A percentile compares a stretch with the other conserved stretches of the same genome.
phyloP scores from a whole-genome alignment of 2,888 invertebrate genomes.

The Pherbina coryleti region DNA sequence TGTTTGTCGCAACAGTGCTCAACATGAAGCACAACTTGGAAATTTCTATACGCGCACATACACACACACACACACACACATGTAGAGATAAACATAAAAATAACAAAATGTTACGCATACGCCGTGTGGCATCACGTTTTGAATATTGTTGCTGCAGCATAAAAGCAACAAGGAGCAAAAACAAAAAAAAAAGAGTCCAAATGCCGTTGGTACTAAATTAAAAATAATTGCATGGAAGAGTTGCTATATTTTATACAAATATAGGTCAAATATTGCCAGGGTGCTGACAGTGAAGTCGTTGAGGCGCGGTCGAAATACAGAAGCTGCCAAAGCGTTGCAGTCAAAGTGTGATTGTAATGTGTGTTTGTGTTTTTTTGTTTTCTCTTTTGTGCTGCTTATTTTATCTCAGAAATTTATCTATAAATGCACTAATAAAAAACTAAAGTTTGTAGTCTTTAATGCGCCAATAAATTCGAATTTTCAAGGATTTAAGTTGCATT shows the following conservation, averaged over 20 bases:
- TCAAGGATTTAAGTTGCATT: too few species aligned
- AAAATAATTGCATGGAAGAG: neutral
- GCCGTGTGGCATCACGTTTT: neutral
- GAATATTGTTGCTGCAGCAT: neutral
- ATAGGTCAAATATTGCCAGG: neutral
- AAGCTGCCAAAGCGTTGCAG: too few species aligned
- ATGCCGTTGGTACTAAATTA: neutral
- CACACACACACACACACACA: neutral
- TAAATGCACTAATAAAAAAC: too few species aligned
- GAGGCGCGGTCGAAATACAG: neutral
- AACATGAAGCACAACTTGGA: too few species aligned
- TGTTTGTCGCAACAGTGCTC: too few species aligned
- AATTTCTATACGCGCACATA: neutral
- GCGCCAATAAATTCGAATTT: too few species aligned
- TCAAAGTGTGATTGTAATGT: too few species aligned
- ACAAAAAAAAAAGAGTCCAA: too few species aligned
- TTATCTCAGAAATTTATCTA: too few species aligned
- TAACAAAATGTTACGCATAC: neutral
- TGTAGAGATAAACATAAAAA: neutral
- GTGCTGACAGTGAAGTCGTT: neutral
- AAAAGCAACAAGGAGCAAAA: neutral
- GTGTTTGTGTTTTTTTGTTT: too few species aligned
- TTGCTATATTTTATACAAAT: neutral
- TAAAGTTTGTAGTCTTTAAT: too few species aligned
- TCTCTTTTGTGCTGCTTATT: too few species aligned